Evolutionary conservation across 2,797 vertebrate species (phyloP).

Genomic region (Channallabes apus): DNA sequence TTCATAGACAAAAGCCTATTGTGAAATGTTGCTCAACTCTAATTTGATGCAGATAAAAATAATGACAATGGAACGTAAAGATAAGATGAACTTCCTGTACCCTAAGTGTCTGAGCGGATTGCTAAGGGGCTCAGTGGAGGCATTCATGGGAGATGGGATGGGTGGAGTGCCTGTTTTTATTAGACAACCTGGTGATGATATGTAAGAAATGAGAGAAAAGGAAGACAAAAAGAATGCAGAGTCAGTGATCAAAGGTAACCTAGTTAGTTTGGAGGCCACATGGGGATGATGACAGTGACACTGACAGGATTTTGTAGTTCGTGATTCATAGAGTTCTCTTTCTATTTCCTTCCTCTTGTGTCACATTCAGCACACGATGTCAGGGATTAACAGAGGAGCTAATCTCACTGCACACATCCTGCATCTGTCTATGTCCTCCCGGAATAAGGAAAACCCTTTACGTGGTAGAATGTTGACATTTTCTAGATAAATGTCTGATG

Average conservation of each 20-base stretch:
- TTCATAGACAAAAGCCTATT: constrained; percentile 55
- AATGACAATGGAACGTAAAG: constrained; percentile 41
- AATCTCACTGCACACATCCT: constrained; percentile 39
- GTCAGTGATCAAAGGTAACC: constrained; percentile 64
- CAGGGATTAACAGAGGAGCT: constrained; percentile 26
- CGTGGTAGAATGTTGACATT: neutral
- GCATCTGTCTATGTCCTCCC: constrained; percentile 1
- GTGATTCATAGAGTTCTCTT: constrained; percentile 50
- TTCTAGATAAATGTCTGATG: neutral
- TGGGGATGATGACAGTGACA: constrained; percentile 43
- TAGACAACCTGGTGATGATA: constrained; percentile 45
- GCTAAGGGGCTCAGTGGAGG: neutral
- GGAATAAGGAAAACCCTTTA: neutral
- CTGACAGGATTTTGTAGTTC: constrained; percentile 45
- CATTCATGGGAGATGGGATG: constrained; percentile 10
- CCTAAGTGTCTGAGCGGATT: constrained; percentile 4
- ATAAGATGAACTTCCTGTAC: constrained; percentile 41
- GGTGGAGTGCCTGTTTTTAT: constrained; percentile 39
- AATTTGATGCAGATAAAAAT: constrained; percentile 61
- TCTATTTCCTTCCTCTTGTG: constrained; percentile 38
- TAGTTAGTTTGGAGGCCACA: constrained; percentile 62
- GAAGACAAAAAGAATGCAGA: constrained; percentile 49
- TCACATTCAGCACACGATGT: constrained; percentile 37
- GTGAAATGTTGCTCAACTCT: constrained; percentile 56
- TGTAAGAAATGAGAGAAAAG: constrained; percentile 36